Conservation (phyloP, 1,140 invertebrate species). For the Adelges cooleyi region DNA sequence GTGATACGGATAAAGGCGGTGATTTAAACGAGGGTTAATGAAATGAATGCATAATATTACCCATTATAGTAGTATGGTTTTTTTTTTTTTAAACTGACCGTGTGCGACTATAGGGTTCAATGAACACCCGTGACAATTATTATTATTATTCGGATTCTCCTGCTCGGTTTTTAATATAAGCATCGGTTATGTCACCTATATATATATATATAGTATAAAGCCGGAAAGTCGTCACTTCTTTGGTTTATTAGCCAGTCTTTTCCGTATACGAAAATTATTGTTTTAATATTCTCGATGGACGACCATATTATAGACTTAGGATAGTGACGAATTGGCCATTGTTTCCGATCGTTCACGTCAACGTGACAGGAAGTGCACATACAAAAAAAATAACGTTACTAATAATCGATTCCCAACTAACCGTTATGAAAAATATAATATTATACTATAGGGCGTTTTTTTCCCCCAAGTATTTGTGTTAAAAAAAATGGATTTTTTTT, state of each 20-base stretch:
- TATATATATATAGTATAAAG: no score
- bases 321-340: constrained; percentile 26
- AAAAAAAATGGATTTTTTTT: no score
- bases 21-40: constrained; percentile 24
- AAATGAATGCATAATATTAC: background rate
- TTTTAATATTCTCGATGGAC: constrained; percentile 9
- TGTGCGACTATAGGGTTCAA: constrained; percentile 23
- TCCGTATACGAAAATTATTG: background rate
- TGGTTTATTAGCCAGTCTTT: constrained; percentile 16
- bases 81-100: no score
- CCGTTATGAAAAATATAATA: no score
- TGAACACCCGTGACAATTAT: constrained; percentile 7
- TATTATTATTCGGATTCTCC: constrained; percentile 3
- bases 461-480: no score
- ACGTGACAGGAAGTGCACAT: constrained; percentile 10
- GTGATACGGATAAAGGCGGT: background rate
- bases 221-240: background rate
- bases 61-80: no score
- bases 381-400: no score
- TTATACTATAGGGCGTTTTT: no score
- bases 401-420: no score
- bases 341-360: constrained; percentile 10
- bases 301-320: no score
- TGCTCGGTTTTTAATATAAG: constrained; percentile 1
- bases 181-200: background rate